These are phyloP conservation scores for Drosophila pectinifera DNA, from an alignment of 1,140 invertebrate species.

Conservation along the genomic window DNA sequence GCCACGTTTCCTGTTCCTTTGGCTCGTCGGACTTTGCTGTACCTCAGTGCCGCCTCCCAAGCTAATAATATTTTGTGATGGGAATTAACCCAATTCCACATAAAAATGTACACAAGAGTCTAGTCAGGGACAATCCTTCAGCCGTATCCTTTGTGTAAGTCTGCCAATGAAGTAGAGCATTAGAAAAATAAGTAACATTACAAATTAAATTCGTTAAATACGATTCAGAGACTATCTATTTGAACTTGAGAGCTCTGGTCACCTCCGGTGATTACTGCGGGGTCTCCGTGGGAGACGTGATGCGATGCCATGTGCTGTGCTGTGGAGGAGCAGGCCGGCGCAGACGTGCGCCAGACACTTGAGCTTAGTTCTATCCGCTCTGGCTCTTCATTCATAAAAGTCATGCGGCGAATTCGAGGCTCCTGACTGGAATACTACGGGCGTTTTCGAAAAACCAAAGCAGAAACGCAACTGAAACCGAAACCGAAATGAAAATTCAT, in stretches of 20 bases:
- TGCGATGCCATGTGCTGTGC: constrained; percentile 7
- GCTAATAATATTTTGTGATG: too few species aligned
- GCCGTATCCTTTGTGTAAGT: not conserved
- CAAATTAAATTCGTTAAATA: too few species aligned
- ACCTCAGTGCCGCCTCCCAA: too few species aligned
- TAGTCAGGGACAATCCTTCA: too few species aligned
- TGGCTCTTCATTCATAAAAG: constrained; percentile 67
- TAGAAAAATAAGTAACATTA: not conserved
- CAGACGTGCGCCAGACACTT: constrained; percentile 47
- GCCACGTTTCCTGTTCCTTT: too few species aligned
- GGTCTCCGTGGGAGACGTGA: constrained; percentile 22
- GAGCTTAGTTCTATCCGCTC: constrained; percentile 37
- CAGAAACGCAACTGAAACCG: constrained; percentile 63
- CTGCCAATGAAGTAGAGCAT: too few species aligned
- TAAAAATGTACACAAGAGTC: too few species aligned
- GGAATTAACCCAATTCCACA: too few species aligned
- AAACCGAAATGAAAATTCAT: constrained; percentile 70
- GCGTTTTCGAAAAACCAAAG: constrained; percentile 72
- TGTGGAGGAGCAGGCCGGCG: constrained; percentile 16
- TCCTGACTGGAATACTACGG: constrained; percentile 79
- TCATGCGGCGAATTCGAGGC: constrained; percentile 65
- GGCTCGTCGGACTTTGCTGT: too few species aligned
- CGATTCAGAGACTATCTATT: not conserved
- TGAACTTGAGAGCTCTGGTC: constrained; percentile 5
- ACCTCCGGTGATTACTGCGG: constrained; percentile 6